Conservation (phyloP, 2,888 invertebrate genomes). For the Dione juno region DNA sequence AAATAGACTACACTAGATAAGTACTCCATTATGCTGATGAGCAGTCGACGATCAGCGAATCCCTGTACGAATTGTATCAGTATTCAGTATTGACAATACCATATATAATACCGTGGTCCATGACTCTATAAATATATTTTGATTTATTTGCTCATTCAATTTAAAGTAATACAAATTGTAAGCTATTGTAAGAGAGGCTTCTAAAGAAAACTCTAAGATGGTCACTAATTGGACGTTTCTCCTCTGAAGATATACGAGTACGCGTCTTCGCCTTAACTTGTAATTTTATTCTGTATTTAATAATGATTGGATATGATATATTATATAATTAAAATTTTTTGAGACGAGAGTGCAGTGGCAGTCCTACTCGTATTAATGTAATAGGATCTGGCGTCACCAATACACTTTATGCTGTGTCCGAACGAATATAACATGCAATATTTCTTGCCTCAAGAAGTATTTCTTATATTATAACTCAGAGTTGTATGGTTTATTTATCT, state of each 20-base stretch:
- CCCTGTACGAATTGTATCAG: neutral
- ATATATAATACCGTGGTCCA: too few species aligned
- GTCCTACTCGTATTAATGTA: neutral
- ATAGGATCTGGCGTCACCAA: neutral
- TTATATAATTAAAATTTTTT: neutral
- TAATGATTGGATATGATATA: conserved; percentile 37
- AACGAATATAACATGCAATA: too few species aligned
- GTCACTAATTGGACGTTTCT: conserved; percentile 66
- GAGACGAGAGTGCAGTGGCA: neutral
- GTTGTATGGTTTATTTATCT: too few species aligned
- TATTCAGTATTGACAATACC: neutral
- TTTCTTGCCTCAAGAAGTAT: too few species aligned
- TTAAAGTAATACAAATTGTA: conserved; percentile 13
- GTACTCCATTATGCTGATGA: too few species aligned
- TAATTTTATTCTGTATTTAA: neutral
- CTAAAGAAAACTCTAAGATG: conserved; percentile 55
- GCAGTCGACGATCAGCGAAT: too few species aligned
- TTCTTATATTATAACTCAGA: too few species aligned
- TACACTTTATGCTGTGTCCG: neutral
- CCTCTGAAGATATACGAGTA: conserved; percentile 1
- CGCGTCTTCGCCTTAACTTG: conserved; percentile 39
- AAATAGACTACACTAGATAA: too few species aligned
- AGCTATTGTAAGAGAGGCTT: conserved; percentile 3
- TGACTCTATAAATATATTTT: neutral
- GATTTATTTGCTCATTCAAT: conserved; percentile 30